phyloP scores from a whole-genome alignment of 1,140 invertebrate genomes.

The Trachymyrmex septentrionalis region DNA sequence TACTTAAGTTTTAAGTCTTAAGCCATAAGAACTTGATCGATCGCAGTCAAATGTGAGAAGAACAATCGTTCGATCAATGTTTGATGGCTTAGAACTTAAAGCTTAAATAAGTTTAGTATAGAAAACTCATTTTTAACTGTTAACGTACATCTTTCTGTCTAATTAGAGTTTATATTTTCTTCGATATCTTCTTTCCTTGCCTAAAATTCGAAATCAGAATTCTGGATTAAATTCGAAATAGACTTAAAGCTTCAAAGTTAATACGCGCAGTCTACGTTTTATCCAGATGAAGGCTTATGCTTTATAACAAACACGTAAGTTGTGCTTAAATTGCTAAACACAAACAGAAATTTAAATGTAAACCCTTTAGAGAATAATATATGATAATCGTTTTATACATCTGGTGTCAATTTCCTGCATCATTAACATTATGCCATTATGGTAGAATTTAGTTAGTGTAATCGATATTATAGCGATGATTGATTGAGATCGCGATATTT shows the following conservation, averaged over 20 bases:
- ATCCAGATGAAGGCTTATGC: not conserved
- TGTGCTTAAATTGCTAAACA: not conserved
- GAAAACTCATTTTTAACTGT: not conserved
- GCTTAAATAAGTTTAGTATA: too few species aligned
- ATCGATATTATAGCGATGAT: conserved; percentile 44
- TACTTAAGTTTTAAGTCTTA: too few species aligned
- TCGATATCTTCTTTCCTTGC: not conserved
- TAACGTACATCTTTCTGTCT: not conserved
- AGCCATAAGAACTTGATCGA: too few species aligned
- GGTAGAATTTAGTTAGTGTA: conserved; percentile 20
- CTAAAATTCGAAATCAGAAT: not conserved
- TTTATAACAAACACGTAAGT: not conserved
- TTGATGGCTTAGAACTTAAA: too few species aligned
- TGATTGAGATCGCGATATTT: conserved; percentile 57
- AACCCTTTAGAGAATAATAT: conserved; percentile 14
- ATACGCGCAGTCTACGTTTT: not conserved
- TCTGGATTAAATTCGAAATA: not conserved
- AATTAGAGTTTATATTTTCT: not conserved
- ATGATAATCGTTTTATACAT: conserved; percentile 26
- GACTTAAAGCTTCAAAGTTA: not conserved
- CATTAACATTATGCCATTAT: conserved; percentile 31
- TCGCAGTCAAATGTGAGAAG: too few species aligned
- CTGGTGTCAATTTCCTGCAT: conserved; percentile 41
- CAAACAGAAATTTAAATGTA: not conserved
- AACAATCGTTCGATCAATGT: too few species aligned